Percentiles rank a stretch among this genome's conserved stretches.
These are phyloP conservation scores for Camponotus pennsylvanicus DNA, from an alignment of 1,140 invertebrate genomes.

Conservation along the genomic window DNA sequence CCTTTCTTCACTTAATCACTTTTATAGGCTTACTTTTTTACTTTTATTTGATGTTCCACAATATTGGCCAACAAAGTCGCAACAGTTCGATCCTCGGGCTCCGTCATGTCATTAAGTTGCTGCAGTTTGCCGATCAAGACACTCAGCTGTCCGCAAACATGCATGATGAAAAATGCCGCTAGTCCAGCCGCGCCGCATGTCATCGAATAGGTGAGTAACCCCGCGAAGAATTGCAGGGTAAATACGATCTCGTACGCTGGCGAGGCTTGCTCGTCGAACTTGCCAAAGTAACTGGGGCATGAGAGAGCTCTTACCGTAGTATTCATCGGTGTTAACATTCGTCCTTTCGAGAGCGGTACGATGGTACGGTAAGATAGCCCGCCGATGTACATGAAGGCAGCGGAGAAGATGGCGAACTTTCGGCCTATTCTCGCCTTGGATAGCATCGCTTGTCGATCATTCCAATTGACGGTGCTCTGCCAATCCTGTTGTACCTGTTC, in stretches of 20 bases:
- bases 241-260: slow-evolving; percentile 73
- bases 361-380: slow-evolving; percentile 69
- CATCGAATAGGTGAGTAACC: slow-evolving; percentile 59
- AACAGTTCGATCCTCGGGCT: neutral
- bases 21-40: slow-evolving; percentile 44
- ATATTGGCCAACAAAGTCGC: slow-evolving; percentile 34
- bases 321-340: slow-evolving; percentile 55
- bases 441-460: slow-evolving; percentile 53
- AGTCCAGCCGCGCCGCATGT: slow-evolving; percentile 54
- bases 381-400: slow-evolving; percentile 66
- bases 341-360: slow-evolving; percentile 66
- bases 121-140: slow-evolving; percentile 62
- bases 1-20: neutral
- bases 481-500: slow-evolving; percentile 59
- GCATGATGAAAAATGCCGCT: slow-evolving; percentile 62
- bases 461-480: neutral
- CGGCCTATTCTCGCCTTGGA: slow-evolving; percentile 55
- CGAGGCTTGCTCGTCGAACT: slow-evolving; percentile 49
- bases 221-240: slow-evolving; percentile 58
- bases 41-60: slow-evolving; percentile 61
- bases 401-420: slow-evolving; percentile 53
- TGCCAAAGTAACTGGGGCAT: slow-evolving; percentile 55
- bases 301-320: slow-evolving; percentile 63
- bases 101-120: neutral
- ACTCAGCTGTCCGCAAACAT: slow-evolving; percentile 65